phyloP scores from a whole-genome alignment of 2,797 vertebrate species.

The Helostoma temminkii region DNA sequence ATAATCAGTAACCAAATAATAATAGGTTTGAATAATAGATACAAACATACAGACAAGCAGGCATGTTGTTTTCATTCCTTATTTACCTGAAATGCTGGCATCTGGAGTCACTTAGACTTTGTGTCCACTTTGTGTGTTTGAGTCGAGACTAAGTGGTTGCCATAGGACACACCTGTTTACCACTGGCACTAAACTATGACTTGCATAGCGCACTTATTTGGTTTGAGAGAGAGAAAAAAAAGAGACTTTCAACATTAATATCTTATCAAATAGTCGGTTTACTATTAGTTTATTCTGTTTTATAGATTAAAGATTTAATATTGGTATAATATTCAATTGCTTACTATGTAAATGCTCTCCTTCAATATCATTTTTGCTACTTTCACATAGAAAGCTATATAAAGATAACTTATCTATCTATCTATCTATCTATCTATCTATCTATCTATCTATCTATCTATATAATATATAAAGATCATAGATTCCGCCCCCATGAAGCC shows the following conservation, averaged over 20 bases:
- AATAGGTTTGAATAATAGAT: conserved; percentile 1
- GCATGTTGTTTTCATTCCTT: background rate
- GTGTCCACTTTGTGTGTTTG: conserved; percentile 23
- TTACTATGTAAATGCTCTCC: no score
- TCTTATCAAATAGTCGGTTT: no score
- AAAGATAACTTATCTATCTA: no score
- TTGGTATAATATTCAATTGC: no score
- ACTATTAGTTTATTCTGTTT: no score
- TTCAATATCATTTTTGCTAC: no score
- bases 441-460: no score
- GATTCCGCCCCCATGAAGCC: no score
- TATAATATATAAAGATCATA: no score
- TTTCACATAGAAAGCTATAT: no score
- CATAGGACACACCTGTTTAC: conserved; percentile 56
- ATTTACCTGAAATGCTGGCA: conserved; percentile 43
- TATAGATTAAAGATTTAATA: no score
- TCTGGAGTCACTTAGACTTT: conserved; percentile 26
- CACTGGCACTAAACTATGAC: conserved; percentile 7
- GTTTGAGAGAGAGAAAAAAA: conserved; percentile 6
- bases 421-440: no score
- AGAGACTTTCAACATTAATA: background rate
- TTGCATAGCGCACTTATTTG: background rate
- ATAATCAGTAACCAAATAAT: background rate
- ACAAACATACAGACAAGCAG: background rate
- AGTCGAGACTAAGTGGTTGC: conserved; percentile 62